phyloP scores from a whole-genome alignment of 2,113 vertebrate genomes.

The Chloebia gouldiae region DNA sequence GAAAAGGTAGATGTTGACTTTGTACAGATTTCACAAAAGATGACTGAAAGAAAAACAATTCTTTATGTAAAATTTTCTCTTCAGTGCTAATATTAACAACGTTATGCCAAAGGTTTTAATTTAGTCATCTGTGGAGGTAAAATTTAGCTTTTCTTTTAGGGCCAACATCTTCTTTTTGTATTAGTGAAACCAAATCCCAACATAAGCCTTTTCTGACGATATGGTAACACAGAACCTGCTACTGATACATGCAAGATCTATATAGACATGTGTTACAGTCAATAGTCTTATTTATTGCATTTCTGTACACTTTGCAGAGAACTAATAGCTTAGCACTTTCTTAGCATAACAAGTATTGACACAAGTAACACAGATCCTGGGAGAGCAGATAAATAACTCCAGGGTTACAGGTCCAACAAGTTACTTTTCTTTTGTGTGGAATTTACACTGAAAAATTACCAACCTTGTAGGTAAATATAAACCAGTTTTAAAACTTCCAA shows the following conservation, averaged over 20 bases:
- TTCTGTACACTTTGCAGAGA: background rate
- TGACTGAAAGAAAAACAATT: background rate
- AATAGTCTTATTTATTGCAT: background rate
- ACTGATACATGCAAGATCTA: background rate
- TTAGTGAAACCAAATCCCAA: background rate
- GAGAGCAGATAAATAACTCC: background rate
- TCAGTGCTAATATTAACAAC: background rate
- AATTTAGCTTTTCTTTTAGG: background rate
- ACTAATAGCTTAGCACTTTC: background rate
- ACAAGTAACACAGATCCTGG: background rate
- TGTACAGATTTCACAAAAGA: background rate
- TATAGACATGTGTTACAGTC: fast-evolving
- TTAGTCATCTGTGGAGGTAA: background rate
- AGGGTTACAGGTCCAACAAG: background rate
- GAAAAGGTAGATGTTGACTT: background rate
- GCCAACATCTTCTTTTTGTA: background rate
- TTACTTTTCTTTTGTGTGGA: background rate
- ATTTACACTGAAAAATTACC: slow-evolving; percentile 52
- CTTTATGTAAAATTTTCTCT: background rate
- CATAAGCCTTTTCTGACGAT: background rate
- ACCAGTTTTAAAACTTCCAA: slow-evolving; percentile 95
- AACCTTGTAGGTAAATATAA: slow-evolving; percentile 95
- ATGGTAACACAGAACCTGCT: background rate
- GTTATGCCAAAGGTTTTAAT: background rate
- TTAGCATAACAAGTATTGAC: background rate